These are phyloP conservation scores for Porites lobata DNA, from an alignment of 92 coral and sea anemone genomes.

Conservation along the genomic window DNA sequence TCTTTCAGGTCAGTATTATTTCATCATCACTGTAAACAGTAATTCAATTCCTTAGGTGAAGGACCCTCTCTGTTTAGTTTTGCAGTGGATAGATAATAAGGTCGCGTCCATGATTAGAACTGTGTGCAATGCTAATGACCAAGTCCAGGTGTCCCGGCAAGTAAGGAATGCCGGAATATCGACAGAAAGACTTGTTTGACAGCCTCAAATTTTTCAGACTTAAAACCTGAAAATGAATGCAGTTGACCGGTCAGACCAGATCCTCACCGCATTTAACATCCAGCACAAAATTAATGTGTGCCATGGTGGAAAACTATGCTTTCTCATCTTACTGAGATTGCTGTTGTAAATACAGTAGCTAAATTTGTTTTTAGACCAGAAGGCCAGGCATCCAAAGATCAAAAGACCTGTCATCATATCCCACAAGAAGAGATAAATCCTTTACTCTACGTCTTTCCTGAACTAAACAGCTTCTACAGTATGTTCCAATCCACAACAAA, in stretches of 20 bases:
- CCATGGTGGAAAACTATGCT: background rate
- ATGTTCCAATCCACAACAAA: no score
- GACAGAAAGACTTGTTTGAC: no score
- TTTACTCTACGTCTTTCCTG: no score
- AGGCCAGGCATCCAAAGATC: constrained; percentile 29
- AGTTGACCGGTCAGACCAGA: no score
- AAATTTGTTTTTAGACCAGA: constrained; percentile 56
- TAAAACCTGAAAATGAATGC: no score
- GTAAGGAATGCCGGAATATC: background rate
- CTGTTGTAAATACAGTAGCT: constrained; percentile 12
- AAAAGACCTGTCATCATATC: background rate
- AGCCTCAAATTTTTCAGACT: no score
- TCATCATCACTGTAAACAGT: no score
- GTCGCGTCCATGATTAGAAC: constrained; percentile 52
- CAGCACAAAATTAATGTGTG: no score
- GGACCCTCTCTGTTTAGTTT: constrained; percentile 18
- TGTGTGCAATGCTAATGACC: constrained; percentile 53
- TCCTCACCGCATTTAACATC: no score
- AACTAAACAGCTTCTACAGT: no score
- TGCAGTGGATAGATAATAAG: constrained; percentile 63
- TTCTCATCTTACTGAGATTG: constrained; percentile 14
- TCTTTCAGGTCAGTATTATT: no score
- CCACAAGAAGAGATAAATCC: no score
- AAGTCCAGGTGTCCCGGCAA: constrained; percentile 2
- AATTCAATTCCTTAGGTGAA: constrained; percentile 45